A percentile compares a stretch with the other conserved stretches of the same genome.
phyloP scores from a whole-genome alignment of 2,797 vertebrate species.

The Notoglanidium macrostoma region DNA sequence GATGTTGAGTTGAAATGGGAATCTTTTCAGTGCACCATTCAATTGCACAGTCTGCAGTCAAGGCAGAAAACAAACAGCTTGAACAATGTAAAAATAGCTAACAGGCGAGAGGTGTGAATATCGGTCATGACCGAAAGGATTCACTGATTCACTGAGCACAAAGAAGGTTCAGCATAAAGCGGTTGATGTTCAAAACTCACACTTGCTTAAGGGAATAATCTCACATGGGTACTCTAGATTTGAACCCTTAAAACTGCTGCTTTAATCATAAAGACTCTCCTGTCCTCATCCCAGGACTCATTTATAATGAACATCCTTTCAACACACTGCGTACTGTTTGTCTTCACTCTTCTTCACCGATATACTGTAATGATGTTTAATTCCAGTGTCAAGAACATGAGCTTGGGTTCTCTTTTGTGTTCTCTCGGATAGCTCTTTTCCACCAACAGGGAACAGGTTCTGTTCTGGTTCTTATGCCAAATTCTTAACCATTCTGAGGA shows the following conservation, averaged over 20 bases:
- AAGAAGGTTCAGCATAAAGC: background rate
- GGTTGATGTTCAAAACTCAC: background rate
- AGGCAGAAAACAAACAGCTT: conserved; percentile 22
- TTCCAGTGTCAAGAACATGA: background rate
- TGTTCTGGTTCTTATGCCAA: no score
- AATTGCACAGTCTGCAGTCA: background rate
- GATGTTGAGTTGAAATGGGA: background rate
- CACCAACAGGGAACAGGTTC: no score
- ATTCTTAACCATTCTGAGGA: no score
- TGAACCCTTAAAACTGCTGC: background rate
- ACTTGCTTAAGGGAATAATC: background rate
- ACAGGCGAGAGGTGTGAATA: conserved; percentile 6
- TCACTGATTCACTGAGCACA: background rate
- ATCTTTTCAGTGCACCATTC: background rate
- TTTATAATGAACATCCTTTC: background rate
- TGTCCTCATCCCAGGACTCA: background rate
- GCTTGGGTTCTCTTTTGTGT: background rate
- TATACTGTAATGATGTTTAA: background rate
- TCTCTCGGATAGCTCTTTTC: background rate
- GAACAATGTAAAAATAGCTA: conserved; percentile 9
- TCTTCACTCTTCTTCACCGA: background rate
- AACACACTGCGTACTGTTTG: background rate
- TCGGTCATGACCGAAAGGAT: background rate
- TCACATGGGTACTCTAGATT: background rate
- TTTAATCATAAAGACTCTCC: background rate